These are phyloP conservation scores for Petaurus breviceps DNA, from an alignment of 2,113 vertebrate species.

Conservation along the genomic window DNA sequence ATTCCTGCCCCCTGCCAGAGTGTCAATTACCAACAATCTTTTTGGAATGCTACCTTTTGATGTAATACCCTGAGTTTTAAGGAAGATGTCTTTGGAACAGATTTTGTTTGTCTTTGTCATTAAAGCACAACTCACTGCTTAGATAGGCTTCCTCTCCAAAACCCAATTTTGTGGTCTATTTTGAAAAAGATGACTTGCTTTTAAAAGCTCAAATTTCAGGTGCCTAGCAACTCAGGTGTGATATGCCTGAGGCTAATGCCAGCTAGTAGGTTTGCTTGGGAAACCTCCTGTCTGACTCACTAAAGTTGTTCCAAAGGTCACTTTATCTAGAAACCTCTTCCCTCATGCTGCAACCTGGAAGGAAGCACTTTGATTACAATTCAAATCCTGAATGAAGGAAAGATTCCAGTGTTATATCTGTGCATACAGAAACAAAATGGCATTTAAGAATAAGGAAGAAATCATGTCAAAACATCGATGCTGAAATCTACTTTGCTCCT, in stretches of 20 bases:
- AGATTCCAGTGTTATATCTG: constrained; percentile 6
- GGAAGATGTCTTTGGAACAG: neutral
- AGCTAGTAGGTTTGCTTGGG: constrained; percentile 5
- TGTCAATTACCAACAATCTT: neutral
- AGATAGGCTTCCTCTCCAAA: neutral
- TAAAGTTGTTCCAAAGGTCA: constrained; percentile 26
- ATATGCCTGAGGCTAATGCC: neutral
- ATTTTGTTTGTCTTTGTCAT: neutral
- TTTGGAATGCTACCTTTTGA: neutral
- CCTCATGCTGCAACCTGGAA: neutral
- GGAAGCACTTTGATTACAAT: neutral
- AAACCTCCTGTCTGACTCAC: neutral
- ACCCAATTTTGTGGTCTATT: constrained; percentile 11
- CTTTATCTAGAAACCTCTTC: neutral
- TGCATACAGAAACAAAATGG: neutral
- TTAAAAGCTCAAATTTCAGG: constrained; percentile 4
- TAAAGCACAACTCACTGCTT: neutral
- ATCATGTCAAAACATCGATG: constrained; percentile 11
- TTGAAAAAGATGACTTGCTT: constrained; percentile 26
- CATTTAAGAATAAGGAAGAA: neutral
- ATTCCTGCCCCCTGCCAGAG: neutral
- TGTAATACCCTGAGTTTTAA: neutral
- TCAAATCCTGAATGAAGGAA: constrained; percentile 42
- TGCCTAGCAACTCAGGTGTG: neutral
- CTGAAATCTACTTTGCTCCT: constrained; percentile 36